Conservation (phyloP, 2,888 invertebrate species). For the Notodonta dromedarius region DNA sequence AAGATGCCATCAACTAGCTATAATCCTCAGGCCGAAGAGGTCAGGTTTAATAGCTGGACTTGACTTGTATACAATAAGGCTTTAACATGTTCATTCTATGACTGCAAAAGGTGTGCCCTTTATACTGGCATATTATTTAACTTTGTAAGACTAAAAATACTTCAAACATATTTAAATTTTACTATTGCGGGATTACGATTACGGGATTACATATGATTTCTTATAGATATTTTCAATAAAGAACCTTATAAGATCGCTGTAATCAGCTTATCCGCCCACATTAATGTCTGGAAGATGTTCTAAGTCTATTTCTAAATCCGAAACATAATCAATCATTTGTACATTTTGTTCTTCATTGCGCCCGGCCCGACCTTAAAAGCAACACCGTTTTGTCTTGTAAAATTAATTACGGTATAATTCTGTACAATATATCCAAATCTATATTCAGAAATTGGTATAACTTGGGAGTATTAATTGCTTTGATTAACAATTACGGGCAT, state of each 20-base stretch:
- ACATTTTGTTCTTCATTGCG: conserved; percentile 20
- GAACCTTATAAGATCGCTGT: conserved; percentile 17
- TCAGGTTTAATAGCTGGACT: conserved; percentile 20
- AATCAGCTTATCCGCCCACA: conserved; percentile 34
- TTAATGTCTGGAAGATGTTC: conserved; percentile 23
- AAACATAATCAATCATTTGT: conserved; percentile 33
- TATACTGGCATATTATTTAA: not conserved
- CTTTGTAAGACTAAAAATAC: not conserved
- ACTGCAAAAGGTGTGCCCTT: not conserved
- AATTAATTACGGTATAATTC: not conserved
- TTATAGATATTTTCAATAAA: not conserved
- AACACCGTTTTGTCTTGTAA: not conserved
- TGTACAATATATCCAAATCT: conserved; percentile 17
- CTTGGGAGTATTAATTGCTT: conserved; percentile 35
- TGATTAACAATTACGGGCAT: conserved; percentile 33
- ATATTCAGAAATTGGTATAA: conserved; percentile 22
- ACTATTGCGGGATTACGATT: not conserved
- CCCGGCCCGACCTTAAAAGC: not conserved
- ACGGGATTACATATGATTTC: no score
- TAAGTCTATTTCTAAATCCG: conserved; percentile 15
- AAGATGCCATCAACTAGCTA: conserved; percentile 27
- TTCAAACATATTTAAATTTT: not conserved
- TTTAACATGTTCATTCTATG: conserved; percentile 4
- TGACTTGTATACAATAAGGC: conserved; percentile 17
- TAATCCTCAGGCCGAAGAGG: conserved; percentile 21